phyloP scores from a whole-genome alignment of 2,888 invertebrate species.

The Synanthedon tipuliformis region DNA sequence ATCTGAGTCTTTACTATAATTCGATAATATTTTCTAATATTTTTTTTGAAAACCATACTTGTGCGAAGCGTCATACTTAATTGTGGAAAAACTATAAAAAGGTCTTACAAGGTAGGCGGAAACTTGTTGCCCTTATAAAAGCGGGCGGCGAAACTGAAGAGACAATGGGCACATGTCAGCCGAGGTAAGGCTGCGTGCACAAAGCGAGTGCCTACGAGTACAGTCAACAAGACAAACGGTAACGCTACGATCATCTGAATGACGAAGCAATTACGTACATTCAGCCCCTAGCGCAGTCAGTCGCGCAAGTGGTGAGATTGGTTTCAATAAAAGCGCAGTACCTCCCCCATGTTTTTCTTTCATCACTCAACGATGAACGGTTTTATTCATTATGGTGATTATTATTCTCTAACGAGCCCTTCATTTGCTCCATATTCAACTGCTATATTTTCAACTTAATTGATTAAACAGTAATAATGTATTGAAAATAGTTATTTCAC shows the following conservation, averaged over 20 bases:
- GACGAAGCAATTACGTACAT: constrained; percentile 66
- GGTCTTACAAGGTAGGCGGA: constrained; percentile 13
- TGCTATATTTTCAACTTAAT: no score
- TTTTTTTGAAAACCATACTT: not conserved
- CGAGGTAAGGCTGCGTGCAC: constrained; percentile 42
- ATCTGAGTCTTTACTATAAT: no score
- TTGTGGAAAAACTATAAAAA: not conserved
- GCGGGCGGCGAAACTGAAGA: constrained; percentile 33
- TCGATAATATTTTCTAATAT: not conserved
- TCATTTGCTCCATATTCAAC: constrained; percentile 5
- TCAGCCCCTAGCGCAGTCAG: constrained; percentile 56
- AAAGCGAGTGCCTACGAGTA: constrained; percentile 49
- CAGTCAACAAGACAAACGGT: constrained; percentile 61
- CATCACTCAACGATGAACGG: constrained; percentile 58
- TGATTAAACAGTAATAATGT: no score
- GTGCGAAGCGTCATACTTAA: no score
- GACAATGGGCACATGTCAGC: constrained; percentile 51
- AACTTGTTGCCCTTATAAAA: constrained; percentile 44
- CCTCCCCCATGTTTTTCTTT: constrained; percentile 67
- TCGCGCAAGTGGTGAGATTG: constrained; percentile 65
- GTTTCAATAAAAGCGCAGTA: constrained; percentile 67
- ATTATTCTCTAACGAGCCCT: constrained; percentile 4
- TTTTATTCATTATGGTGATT: constrained; percentile 32
- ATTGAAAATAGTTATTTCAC: no score
- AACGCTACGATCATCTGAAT: constrained; percentile 62